These are phyloP conservation scores for Carollia perspicillata DNA, from an alignment of 2,113 vertebrate genomes.

Conservation along the genomic window DNA sequence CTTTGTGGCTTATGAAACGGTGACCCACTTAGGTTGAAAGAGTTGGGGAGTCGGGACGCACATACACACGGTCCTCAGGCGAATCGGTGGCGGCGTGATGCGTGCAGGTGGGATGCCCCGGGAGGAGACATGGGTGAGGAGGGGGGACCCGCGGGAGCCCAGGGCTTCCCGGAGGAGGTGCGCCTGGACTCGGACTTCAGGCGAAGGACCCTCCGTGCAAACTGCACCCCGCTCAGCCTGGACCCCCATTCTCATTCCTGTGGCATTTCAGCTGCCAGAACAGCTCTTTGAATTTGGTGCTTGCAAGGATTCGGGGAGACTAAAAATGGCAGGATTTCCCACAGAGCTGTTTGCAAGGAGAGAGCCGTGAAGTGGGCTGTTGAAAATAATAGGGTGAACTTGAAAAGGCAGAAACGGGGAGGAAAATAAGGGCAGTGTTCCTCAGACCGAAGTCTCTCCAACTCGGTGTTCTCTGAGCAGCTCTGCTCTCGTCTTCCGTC, in stretches of 20 bases:
- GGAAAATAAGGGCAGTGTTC: conserved; percentile 9
- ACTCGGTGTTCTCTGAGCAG: background rate
- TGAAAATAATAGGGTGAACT: conserved; percentile 63
- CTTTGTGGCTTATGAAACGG: background rate
- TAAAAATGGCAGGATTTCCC: conserved; percentile 71
- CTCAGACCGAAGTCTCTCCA: background rate
- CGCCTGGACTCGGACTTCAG: background rate
- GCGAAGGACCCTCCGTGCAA: background rate
- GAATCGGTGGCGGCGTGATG: accelerated
- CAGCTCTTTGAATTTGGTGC: conserved; percentile 70
- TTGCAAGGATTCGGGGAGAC: conserved; percentile 62
- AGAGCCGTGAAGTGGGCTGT: conserved; percentile 58
- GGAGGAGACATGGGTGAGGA: background rate
- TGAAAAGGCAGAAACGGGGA: background rate
- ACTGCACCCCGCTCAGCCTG: background rate
- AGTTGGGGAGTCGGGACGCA: background rate
- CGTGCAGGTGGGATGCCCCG: accelerated
- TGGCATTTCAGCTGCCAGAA: conserved; percentile 50
- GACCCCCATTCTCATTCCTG: background rate
- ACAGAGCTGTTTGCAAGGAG: conserved; percentile 64
- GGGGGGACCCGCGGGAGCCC: accelerated
- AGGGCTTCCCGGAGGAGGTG: background rate
- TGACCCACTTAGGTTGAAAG: background rate
- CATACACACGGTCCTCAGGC: accelerated
- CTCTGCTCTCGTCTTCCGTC: background rate